A percentile compares a stretch with the other conserved stretches of the same genome.
Conservation (phyloP, 2,888 invertebrate genomes). For the Adelphocoris suturalis region DNA sequence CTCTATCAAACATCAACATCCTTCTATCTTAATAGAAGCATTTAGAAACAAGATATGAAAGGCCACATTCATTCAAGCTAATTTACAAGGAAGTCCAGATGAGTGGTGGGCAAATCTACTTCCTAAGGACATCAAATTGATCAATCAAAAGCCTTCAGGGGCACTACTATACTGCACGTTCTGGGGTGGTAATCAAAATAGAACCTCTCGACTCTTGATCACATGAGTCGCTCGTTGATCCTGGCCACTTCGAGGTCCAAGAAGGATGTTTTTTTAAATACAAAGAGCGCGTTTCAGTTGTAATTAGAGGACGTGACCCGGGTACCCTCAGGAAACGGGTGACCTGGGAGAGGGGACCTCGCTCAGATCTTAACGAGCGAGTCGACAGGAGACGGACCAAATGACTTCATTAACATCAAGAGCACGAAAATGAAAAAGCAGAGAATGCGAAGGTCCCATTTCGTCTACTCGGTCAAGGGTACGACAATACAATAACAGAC, state of each 20-base stretch:
- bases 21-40: no score
- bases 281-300: conserved; percentile 37
- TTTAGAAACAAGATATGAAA: background rate
- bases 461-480: conserved; percentile 2
- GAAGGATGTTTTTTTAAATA: conserved; percentile 19
- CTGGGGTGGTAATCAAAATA: background rate
- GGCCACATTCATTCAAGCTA: background rate
- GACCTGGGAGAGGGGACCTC: conserved; percentile 2
- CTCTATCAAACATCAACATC: no score
- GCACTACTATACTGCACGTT: background rate
- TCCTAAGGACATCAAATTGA: background rate
- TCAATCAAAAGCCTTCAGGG: conserved; percentile 7
- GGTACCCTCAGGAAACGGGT: background rate
- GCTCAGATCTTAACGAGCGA: conserved; percentile 4
- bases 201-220: background rate
- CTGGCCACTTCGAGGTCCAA: background rate
- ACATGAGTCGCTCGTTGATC: background rate
- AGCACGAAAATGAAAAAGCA: background rate
- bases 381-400: background rate
- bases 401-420: conserved; percentile 49
- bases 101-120: background rate
- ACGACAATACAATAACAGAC: background rate
- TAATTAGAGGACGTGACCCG: conserved; percentile 50
- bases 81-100: background rate
- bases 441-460: background rate